Base-by-base conservation (phyloP, 2,113 vertebrate genomes). In the Tachysurus vachellii region DNA sequence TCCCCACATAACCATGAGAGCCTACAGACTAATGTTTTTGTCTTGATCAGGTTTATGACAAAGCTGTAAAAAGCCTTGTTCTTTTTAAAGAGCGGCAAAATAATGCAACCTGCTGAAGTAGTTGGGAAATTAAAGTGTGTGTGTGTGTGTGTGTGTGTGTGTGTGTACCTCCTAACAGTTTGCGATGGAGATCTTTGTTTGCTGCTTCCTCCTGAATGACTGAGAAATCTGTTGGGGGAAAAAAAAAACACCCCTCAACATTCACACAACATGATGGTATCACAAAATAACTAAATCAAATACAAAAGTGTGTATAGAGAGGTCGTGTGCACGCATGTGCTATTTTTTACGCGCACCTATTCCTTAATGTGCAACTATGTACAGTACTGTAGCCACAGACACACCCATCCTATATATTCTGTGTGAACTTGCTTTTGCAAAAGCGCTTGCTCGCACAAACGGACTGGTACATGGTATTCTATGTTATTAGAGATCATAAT, bases 191-290 rank as follows among this genome's bases (percentile, higher is more conserved):
- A 95, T 91, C 96, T 97, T 21, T 95, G 95, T 89, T 97, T 97
- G 93, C 92, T 95, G 92, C 94, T 93, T 88, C 95, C 93, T 88
- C 96, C 96, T 88, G 96, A 97, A 91, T 98, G 96, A 93, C 96
- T 97, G 47, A 99, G 94, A 89, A 98, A 96, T 89, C 97, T 98
- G 92, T 31, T 42, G 82, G 47, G 53, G 16, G 36, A 2, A 36
- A 36, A 47, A 50, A n/a, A 75, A 88, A 3, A 59, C n/a, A 70
- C 61, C 5, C 36, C 36, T 13, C 5, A 10, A 56, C 66, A 71
- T 16, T 7, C 16, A 12, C 57, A 66, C 44, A 82, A 1, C 13
- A 17, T 77, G 47, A n/a, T 54, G 0, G 7, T 76, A 0, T 21
- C 23, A 79, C 50, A 50, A 8, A 53, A 12, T 8, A 57, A 59